Base-by-base conservation (phyloP, 2,113 vertebrate genomes). In the Leuciscus idus region DNA sequence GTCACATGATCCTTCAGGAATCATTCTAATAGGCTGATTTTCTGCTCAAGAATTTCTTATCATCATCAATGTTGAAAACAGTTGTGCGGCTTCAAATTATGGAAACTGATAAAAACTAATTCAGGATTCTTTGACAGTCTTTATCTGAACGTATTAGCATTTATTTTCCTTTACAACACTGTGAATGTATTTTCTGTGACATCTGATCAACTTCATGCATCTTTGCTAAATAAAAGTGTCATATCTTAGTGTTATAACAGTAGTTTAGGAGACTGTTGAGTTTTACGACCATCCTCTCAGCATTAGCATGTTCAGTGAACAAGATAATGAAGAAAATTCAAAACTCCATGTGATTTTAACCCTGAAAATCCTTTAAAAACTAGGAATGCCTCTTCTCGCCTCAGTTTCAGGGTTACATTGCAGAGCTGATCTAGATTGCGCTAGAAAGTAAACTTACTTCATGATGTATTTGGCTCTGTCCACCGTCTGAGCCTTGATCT, bases 401-500 rank as follows among this genome's bases (percentile, higher is more conserved):
- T 30, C 26, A 30, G 13, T 15, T 3, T 15, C 12, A 30, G 62
- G 62, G 7, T 13, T 30, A 64, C 13, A 64, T 6, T 28, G 28
- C 28, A 68, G 64, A 2, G 13, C 26, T 3, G 15, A 21, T 36
- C 7, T 36, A 36, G 15, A 68, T 19, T 36, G 6, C 19, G 64
- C 15, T 1, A 9, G 15, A 68, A 36, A 48, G 84, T 46, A 68
- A 85, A 96, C 96, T 96, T 95, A 97, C 96, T 97, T 97, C 96
- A 97, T 97, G 21, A 97, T 97, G 50, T 97, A 97, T 88, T 97
- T 97, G 91, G 96, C 96, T 93, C 96, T 55, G 89, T 97, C 96
- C 90, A 97, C 96, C 39, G 96, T 96, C 88, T 99, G 98, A 92
- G 98, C 98, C 95, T 99, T 99, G 91, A 99, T 97, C 94, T 98